These are phyloP conservation scores for Apoda limacodes DNA, from an alignment of 2,888 invertebrate species.

Conservation along the genomic window DNA sequence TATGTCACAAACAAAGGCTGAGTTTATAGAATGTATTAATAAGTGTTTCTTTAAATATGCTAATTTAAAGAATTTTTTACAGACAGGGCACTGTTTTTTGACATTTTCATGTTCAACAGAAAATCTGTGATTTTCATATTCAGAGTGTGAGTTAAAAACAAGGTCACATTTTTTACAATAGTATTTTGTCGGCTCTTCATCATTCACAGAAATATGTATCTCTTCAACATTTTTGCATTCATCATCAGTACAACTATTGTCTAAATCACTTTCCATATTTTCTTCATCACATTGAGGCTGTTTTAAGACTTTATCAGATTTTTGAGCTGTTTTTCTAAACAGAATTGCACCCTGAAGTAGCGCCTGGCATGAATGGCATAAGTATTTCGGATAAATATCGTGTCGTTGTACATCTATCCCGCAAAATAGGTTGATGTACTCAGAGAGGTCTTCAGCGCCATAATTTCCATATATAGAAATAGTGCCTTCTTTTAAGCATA, in stretches of 20 bases:
- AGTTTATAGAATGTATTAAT: slow-evolving; percentile 31
- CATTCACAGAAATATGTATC: slow-evolving; percentile 8
- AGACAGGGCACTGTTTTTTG: slow-evolving; percentile 37
- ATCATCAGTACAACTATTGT: slow-evolving; percentile 7
- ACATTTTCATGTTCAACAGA: slow-evolving; percentile 44
- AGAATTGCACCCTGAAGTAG: slow-evolving; percentile 44
- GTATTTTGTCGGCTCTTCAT: slow-evolving; percentile 20
- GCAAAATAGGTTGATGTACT: slow-evolving; percentile 31
- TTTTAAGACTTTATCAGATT: slow-evolving; percentile 35
- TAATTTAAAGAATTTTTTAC: slow-evolving; percentile 40
- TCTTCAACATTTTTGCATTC: slow-evolving; percentile 11
- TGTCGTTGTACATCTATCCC: slow-evolving; percentile 33
- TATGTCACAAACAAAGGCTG: slow-evolving; percentile 46
- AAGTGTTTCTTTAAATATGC: slow-evolving; percentile 44
- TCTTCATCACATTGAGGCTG: slow-evolving; percentile 22
- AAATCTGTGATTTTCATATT: slow-evolving; percentile 39
- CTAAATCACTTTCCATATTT: slow-evolving; percentile 10
- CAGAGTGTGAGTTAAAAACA: slow-evolving; percentile 34
- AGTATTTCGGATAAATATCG: slow-evolving; percentile 42
- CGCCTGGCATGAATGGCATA: slow-evolving; percentile 40
- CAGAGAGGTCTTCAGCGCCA: slow-evolving; percentile 27
- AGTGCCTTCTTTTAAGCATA: slow-evolving; percentile 47
- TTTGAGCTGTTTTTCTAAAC: slow-evolving; percentile 47
- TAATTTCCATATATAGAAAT: slow-evolving; percentile 38
- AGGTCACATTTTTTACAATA: slow-evolving; percentile 40